Conservation (phyloP, 2,797 vertebrate genomes). For the Hipposideros larvatus region DNA sequence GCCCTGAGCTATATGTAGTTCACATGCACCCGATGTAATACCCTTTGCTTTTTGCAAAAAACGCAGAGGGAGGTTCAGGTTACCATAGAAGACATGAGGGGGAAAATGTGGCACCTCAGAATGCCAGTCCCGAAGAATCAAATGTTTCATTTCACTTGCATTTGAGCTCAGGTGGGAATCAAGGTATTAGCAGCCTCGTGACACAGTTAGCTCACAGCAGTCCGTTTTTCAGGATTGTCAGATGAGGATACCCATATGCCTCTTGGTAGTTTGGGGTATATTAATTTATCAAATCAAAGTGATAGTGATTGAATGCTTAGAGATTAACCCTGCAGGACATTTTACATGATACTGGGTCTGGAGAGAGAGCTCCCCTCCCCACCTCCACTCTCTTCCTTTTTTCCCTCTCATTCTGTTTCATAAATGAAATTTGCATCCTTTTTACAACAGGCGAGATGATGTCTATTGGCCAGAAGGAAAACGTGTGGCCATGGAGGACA, state of each 20-base stretch:
- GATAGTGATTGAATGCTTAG: not conserved
- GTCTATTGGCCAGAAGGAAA: constrained; percentile 92
- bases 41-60: not conserved
- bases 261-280: not conserved
- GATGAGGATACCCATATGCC: rapidly evolving
- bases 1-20: not conserved
- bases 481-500: constrained; percentile 93
- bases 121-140: not conserved
- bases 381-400: too few species aligned
- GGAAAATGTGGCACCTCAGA: not conserved
- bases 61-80: not conserved
- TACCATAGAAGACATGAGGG: not conserved
- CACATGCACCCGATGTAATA: not conserved
- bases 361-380: not conserved
- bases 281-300: constrained; percentile 31
- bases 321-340: not conserved
- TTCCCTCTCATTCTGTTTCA: rapidly evolving
- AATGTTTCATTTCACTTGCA: not conserved
- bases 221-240: not conserved
- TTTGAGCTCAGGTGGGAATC: rapidly evolving
- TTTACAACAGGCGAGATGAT: constrained; percentile 92
- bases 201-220: not conserved
- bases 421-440: not conserved
- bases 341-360: not conserved
- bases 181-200: not conserved